Evolutionary conservation across 64 coral and sea anemone species (phyloP), one percentile per base, ranked within the genome.

Genomic region (Stylophora pistillata): DNA sequence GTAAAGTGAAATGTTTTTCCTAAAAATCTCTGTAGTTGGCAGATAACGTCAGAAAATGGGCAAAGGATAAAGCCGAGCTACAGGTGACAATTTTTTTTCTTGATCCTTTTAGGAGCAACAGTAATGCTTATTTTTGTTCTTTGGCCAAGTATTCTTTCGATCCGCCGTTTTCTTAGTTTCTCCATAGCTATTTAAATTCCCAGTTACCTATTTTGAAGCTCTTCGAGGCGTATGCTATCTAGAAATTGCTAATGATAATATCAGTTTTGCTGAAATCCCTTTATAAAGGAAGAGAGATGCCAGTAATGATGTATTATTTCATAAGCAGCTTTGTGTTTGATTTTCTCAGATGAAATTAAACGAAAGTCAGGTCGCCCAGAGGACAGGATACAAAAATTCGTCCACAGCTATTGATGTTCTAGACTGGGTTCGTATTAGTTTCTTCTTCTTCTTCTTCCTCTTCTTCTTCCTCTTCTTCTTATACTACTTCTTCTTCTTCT

Each of bases 11-110:
- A 57, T 10, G 56, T 57, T 57, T 10, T 57, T 57, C 9, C 2
- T 65, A 65, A 65, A 9, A 33, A 34, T 74, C 77, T 85, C 23
- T 74, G 12, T 53, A 91, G 90, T 71, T 91, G 71, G 64, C 82
- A 78, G 82, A 91, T 21, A 91, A 74, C 77, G 90, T 85, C 15
- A 68, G 90, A 71, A 86, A 91, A 55, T 91, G 90, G 90, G 90
- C 90, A 34, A 86, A 86, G 52, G 90, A 91, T 28, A 86, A 91
- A 72, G 78, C 82, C 30, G 71, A 86, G 15, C 71, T 91, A 53
- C 90, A 91, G 82, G 90, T 78, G 53, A 75, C 18, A 0, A 13
- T 70, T 87, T 74, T 23, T 55, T 33, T 12, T 23, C 55, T 56
- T 58, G 5, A 2, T 15, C 1, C 57, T 73, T 10, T 18, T 11